Base-by-base conservation (phyloP, 2,113 vertebrate genomes). In the Cyphomyrus plagiostoma region DNA sequence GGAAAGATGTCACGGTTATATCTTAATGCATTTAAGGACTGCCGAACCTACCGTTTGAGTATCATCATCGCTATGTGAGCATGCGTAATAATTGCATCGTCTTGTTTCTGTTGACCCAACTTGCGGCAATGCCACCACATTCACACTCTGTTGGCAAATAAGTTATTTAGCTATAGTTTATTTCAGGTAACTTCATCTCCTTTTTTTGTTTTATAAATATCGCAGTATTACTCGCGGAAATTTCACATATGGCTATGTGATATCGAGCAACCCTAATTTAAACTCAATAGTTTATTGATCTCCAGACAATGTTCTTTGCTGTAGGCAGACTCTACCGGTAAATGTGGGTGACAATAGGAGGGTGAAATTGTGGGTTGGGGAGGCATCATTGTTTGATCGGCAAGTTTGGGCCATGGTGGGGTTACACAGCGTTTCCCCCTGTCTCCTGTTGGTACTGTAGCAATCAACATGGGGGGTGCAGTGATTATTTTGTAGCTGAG, bases 401-500 rank as follows among this genome's bases (percentile, higher is more conserved):
- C 30, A 83, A 42, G 21, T 23, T 11, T 15, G 88, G n/a, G 5
- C 7, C 23, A 42, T 9, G 45, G 8, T 35, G 46, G 21, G 30
- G 88, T 39, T 89, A 23, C 17, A 53, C 19, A 30, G 9, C 13
- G 3, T 2, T 11, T 15, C 30, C 26, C 23, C 19, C 21, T 35
- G 26, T 21, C 15, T 56, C 49, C 42, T 42, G 13, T 62, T 52
- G 89, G 50, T 45, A 84, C 80, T 46, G 11, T 46, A 7, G 48
- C 48, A 39, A 21, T n/a, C 77, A 53, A 35, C 10, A 52, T 26
- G 49, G 50, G 49, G 42, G 49, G 80, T 45, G 2, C 48, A 46
- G 39, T 30, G 26, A 39, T 56, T 83, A 46, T 58, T 84, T 56
- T 89, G 84, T 89, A 35, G 88, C 77, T 35, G 74, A 84, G 89